These are phyloP conservation scores for Neomonachus schauinslandi DNA, from an alignment of 2,113 vertebrate species.

Conservation along the genomic window DNA sequence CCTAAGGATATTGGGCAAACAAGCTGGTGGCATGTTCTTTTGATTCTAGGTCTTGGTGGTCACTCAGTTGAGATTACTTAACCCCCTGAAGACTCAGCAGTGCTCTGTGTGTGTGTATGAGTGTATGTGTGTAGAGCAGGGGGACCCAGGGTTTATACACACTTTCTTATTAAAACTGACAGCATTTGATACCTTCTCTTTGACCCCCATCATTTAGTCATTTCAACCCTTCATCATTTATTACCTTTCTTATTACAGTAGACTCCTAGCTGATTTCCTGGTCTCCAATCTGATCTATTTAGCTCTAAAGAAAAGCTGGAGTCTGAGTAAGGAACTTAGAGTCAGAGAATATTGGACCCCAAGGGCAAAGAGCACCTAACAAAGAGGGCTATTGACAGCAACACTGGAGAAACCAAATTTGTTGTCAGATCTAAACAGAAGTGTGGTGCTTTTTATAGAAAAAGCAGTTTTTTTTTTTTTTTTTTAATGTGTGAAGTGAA, in stretches of 20 bases:
- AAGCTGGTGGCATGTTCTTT: not conserved
- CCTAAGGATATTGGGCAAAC: not conserved
- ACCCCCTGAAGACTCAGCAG: not conserved
- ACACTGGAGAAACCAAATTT: not conserved
- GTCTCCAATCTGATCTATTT: not conserved
- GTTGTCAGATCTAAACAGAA: not conserved
- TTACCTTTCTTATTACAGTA: not conserved
- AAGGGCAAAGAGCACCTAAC: not conserved
- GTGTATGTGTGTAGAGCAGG: too few relatives aligned
- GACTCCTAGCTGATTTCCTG: not conserved
- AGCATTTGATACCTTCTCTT: not conserved
- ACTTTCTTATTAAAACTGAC: not conserved
- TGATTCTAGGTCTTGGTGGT: not conserved
- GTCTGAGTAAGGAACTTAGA: not conserved
- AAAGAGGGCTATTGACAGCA: not conserved
- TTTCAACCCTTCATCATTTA: not conserved
- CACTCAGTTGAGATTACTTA: not conserved
- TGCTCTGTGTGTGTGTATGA: not conserved
- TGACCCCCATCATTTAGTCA: not conserved
- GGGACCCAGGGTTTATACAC: not conserved
- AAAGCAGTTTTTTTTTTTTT: not conserved
- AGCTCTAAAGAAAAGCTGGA: not conserved
- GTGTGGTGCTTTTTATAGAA: not conserved
- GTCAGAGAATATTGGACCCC: not conserved
- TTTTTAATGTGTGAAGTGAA: not conserved